A percentile compares a stretch with the other conserved stretches of the same genome.
phyloP scores from a whole-genome alignment of 2,797 vertebrate genomes.

The Gambelia wislizenii region DNA sequence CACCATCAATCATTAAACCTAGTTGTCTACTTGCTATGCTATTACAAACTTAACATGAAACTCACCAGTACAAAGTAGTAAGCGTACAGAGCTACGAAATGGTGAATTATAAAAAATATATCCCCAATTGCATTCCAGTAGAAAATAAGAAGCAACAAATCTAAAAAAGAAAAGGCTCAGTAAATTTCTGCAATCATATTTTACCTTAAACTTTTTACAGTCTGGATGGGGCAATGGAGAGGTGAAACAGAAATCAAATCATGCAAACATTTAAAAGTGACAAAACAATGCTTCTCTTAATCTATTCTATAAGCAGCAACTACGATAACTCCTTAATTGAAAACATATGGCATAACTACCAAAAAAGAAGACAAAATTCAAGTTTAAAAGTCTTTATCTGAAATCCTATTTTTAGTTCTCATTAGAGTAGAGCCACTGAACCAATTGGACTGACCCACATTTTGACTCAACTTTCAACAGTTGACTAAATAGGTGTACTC shows the following conservation, averaged over 20 bases:
- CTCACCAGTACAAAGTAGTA: constrained; percentile 98
- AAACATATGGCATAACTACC: neutral
- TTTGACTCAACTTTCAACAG: no score
- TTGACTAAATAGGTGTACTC: no score
- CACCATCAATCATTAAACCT: constrained; percentile 70
- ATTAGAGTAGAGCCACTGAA: no score
- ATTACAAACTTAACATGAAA: constrained; percentile 82
- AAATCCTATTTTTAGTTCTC: no score
- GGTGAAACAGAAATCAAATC: neutral
- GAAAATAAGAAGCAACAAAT: constrained; percentile 95
- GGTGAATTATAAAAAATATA: constrained; percentile 96
- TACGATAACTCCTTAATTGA: neutral
- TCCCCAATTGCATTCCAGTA: constrained; percentile 98
- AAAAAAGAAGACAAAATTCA: neutral
- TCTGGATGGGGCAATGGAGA: neutral
- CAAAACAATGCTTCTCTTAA: neutral
- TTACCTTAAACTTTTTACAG: constrained; percentile 5
- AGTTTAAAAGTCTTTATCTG: no score
- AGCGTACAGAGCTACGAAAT: constrained; percentile 92
- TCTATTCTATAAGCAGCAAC: neutral
- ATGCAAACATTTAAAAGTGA: neutral
- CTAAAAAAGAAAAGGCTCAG: constrained; percentile 78
- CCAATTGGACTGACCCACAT: no score
- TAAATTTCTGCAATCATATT: constrained; percentile 25
- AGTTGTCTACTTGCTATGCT: constrained; percentile 80